Evolutionary conservation across 2,888 invertebrate species (phyloP), one percentile per base, ranked within the genome.

Genomic region (Eurytoma californica): DNA sequence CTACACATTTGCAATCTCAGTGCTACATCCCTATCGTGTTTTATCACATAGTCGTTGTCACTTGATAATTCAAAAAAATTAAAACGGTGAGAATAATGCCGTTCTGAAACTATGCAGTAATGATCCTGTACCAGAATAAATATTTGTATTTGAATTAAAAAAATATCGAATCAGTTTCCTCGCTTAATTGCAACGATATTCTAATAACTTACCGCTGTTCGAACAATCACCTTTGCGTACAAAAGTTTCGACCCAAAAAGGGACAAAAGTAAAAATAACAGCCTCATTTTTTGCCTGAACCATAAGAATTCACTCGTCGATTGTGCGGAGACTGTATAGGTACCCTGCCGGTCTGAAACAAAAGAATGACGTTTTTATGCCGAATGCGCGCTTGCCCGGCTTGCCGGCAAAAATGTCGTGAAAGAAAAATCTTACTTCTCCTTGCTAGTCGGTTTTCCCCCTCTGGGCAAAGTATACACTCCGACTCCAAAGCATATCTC

Each of bases 1-100:
- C 70, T 76, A 77, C 89, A 89, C 53, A 88, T 57, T 70, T 83
- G 85, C 24, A 88, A 73, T 74, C 83, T 83, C 67, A 87, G 72
- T 5, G 57, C 30, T 28, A 68, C 80, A 12, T 74, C 78, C 16
- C 28, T 24, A 55, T 77, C 72, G 28, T 81, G 80, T 14, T 16
- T n/a, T 57, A 83, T 80, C 24, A 58, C 58, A 39, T 82, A 81
- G 72, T 83, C 83, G n/a, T 73, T 51, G 7, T 68, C 16, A 18
- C 70, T 77, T 49, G 80, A 61, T 30, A 82, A 39, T 12, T 28
- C 3, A 1, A 47, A 24, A 14, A 76, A 76, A 55, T 76, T 47
- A n/a, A 76, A 76, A 12, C 3, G n/a, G 7, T 76, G 5, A 1
- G 76, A 69, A 55, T 55, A 76, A 2, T 12, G 2, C 0, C 9